phyloP scores from a whole-genome alignment of 2,113 vertebrate genomes.

The Stegastes partitus region DNA sequence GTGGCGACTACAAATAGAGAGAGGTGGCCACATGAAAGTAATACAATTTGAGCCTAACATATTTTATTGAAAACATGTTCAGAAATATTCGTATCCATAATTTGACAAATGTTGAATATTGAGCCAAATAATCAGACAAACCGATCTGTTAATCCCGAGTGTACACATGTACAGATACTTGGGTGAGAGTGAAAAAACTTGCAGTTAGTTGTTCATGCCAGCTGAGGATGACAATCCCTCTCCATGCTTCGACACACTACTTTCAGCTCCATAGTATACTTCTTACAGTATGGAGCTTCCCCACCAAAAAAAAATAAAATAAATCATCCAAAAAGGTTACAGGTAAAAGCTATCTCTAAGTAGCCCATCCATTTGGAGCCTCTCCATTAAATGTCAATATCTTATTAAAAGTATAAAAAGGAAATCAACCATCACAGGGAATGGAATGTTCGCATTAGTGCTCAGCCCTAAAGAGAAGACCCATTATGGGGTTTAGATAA shows the following conservation, averaged over 20 bases:
- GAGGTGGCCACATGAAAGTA: too few species aligned
- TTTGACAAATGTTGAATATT: too few species aligned
- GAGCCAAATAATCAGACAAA: too few species aligned
- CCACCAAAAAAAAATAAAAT: constrained; percentile 5
- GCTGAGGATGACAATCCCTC: not conserved
- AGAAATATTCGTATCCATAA: too few species aligned
- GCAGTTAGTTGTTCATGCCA: not conserved
- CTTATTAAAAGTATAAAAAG: constrained; percentile 81
- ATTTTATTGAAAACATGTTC: too few species aligned
- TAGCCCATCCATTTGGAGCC: constrained; percentile 73
- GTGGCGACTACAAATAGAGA: too few species aligned
- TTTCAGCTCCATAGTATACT: constrained; percentile 15
- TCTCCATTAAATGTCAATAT: constrained; percentile 81
- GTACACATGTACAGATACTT: not conserved
- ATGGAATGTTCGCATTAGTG: constrained; percentile 77
- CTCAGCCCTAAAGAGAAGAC: constrained; percentile 72
- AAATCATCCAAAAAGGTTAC: constrained; percentile 30
- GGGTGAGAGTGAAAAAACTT: not conserved
- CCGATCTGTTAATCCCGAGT: too few species aligned
- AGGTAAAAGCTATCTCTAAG: constrained; percentile 63
- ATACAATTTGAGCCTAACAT: too few species aligned
- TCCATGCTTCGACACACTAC: not conserved
- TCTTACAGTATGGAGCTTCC: constrained; percentile 12
- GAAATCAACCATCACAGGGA: constrained; percentile 73
- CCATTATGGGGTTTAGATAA: constrained; percentile 80